Conservation (phyloP, 2,113 vertebrate genomes). For the Polypterus bichir region DNA sequence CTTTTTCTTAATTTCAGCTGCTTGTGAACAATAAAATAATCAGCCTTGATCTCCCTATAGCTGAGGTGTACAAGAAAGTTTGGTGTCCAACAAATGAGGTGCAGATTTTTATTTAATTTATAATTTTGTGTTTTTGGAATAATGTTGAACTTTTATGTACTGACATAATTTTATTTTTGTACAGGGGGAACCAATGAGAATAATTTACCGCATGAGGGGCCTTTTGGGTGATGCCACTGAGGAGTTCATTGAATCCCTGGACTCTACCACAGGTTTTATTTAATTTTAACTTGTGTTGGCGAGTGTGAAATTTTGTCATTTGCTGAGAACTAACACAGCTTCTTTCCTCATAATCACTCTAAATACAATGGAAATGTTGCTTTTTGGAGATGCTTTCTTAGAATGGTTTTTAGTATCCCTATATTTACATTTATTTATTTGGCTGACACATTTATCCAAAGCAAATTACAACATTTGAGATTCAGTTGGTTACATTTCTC, state of each 20-base stretch:
- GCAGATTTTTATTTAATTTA: neutral
- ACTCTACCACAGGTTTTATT: slow-evolving; percentile 82
- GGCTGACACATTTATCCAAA: too few relatives aligned
- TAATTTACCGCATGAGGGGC: slow-evolving; percentile 95
- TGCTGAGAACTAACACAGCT: neutral
- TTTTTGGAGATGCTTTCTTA: too few relatives aligned
- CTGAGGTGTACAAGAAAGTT: slow-evolving; percentile 96
- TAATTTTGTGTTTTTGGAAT: neutral
- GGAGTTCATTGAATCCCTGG: slow-evolving; percentile 94
- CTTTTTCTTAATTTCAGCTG: slow-evolving; percentile 50
- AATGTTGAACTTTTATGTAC: neutral
- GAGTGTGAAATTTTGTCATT: neutral
- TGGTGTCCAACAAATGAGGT: slow-evolving; percentile 99
- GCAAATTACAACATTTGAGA: too few relatives aligned
- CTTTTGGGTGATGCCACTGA: slow-evolving; percentile 94
- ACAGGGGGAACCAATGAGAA: slow-evolving; percentile 96
- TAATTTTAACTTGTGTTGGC: neutral
- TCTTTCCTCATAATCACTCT: too few relatives aligned
- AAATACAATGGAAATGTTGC: too few relatives aligned
- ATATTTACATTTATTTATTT: too few relatives aligned
- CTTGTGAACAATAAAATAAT: slow-evolving; percentile 98
- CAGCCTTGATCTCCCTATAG: slow-evolving; percentile 87
- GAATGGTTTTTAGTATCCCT: too few relatives aligned
- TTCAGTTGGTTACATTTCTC: too few relatives aligned
- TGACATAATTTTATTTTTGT: slow-evolving; percentile 1